These are phyloP conservation scores for Sisyra nigra DNA, from an alignment of 2,888 invertebrate genomes.

Conservation along the genomic window DNA sequence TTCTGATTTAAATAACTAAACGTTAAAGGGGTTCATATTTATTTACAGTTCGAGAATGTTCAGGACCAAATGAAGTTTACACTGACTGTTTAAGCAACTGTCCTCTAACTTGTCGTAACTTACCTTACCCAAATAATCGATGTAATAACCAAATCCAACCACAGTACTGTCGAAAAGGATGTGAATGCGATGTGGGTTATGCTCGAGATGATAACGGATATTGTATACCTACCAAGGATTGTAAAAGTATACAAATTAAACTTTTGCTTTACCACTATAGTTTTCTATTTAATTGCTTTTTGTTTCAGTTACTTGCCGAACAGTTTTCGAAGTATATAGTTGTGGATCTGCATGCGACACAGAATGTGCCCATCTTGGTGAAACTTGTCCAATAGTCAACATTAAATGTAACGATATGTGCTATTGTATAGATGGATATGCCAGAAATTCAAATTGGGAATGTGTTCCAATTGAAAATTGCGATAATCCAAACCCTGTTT, in stretches of 20 bases:
- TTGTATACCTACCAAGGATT: neutral
- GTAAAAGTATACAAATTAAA: neutral
- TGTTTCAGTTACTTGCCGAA: no score
- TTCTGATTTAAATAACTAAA: no score
- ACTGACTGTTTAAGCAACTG: neutral
- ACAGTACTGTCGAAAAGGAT: neutral
- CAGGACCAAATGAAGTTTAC: neutral
- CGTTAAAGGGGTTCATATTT: no score
- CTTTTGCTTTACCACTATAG: neutral
- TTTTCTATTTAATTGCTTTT: no score
- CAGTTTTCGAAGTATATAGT: constrained; percentile 13
- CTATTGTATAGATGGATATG: constrained; percentile 16
- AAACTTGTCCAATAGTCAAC: constrained; percentile 16
- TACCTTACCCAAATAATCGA: neutral
- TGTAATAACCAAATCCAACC: no score
- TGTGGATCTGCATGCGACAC: constrained; percentile 20
- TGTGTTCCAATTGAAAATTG: constrained; percentile 17
- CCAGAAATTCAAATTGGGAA: constrained; percentile 13
- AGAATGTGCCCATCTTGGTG: constrained; percentile 14
- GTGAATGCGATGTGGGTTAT: neutral
- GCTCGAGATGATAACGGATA: neutral
- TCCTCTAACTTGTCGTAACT: neutral
- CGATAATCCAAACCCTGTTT: no score
- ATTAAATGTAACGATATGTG: constrained; percentile 17
- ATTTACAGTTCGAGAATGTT: no score